Conservation (phyloP, 2,797 vertebrate species). For the Sphaeramia orbicularis region DNA sequence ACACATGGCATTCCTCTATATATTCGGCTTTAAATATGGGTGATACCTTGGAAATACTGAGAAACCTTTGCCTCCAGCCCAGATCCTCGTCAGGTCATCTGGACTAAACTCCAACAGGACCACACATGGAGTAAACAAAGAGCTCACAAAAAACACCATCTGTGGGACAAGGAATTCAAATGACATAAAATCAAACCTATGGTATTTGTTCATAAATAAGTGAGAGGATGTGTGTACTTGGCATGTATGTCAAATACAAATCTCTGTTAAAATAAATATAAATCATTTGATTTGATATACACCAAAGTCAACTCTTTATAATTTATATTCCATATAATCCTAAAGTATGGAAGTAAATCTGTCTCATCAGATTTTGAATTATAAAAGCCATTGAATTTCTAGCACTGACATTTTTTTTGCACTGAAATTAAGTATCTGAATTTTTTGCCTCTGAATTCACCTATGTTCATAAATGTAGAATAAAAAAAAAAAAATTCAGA, state of each 20-base stretch:
- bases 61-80: constrained; percentile 52
- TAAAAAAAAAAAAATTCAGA: too few relatives aligned
- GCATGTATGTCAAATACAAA: too few relatives aligned
- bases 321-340: constrained; percentile 54
- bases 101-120: constrained; percentile 83
- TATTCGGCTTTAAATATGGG: constrained; percentile 1
- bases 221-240: neutral
- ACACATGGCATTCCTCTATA: neutral
- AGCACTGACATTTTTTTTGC: too few relatives aligned
- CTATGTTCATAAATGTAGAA: too few relatives aligned
- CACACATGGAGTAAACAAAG: constrained; percentile 85
- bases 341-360: too few relatives aligned
- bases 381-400: too few relatives aligned
- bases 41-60: constrained; percentile 89
- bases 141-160: constrained; percentile 86
- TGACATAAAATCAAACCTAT: neutral
- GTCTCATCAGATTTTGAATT: too few relatives aligned
- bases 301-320: constrained; percentile 52
- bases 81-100: constrained; percentile 38
- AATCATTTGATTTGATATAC: constrained; percentile 22
- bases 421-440: too few relatives aligned
- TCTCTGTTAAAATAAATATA: too few relatives aligned
- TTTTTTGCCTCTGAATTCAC: too few relatives aligned
- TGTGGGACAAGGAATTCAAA: constrained; percentile 56
- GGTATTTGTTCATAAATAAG: neutral